Percentiles rank a stretch among this genome's conserved stretches.
These are phyloP conservation scores for Ashinkailepas kermadecensis DNA, from an alignment of 2,888 invertebrate species.

Conservation along the genomic window DNA sequence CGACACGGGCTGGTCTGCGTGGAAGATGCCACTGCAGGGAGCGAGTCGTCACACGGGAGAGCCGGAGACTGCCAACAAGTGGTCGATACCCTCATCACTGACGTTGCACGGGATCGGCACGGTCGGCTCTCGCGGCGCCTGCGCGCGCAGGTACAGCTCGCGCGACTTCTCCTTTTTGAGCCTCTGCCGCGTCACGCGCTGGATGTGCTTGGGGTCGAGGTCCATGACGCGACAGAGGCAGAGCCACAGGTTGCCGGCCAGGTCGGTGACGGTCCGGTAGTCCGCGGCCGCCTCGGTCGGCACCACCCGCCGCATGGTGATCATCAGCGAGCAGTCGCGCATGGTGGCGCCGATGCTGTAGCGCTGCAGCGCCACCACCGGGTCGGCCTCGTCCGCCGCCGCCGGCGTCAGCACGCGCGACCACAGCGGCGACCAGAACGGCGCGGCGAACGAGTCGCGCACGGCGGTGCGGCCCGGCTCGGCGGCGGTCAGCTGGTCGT, in stretches of 20 bases:
- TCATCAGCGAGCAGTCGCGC: constrained; percentile 12
- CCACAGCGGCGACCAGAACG: background rate
- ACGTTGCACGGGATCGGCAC: background rate
- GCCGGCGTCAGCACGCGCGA: background rate
- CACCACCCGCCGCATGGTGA: background rate
- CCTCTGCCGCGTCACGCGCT: background rate
- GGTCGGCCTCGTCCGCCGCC: background rate
- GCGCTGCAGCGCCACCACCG: background rate
- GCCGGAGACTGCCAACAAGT: background rate
- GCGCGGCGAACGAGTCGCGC: background rate
- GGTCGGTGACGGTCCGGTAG: background rate
- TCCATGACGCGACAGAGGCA: constrained; percentile 1
- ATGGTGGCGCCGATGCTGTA: constrained; percentile 13
- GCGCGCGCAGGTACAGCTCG: constrained; percentile 4
- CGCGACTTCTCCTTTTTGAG: background rate
- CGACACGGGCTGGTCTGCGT: too few relatives aligned
- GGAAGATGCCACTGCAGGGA: too few relatives aligned
- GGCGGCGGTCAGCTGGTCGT: background rate
- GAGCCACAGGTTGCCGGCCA: background rate
- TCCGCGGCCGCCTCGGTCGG: background rate
- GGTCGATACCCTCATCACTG: background rate
- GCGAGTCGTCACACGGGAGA: background rate
- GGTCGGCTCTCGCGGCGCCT: background rate
- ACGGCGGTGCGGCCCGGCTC: background rate
- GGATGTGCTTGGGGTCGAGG: constrained; percentile 12